Percentiles rank a stretch among this genome's conserved stretches.
These are phyloP conservation scores for Leptopilina clavipes DNA, from an alignment of 1,140 invertebrate species.

Conservation along the genomic window DNA sequence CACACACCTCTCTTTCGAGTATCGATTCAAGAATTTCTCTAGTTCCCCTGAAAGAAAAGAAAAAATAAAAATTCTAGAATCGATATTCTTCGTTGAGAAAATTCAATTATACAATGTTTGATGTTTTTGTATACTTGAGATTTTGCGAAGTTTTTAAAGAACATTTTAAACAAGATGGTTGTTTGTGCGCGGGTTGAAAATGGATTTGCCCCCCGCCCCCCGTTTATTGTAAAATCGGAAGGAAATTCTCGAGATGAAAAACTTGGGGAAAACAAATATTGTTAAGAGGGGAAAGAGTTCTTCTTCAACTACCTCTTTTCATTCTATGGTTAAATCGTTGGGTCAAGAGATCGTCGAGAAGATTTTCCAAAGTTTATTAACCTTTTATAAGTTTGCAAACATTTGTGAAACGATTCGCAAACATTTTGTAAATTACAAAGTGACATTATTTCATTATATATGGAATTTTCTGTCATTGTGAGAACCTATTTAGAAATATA, in stretches of 20 bases:
- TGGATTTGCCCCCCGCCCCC: no score
- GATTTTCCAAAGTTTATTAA: not conserved
- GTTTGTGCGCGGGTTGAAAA: not conserved
- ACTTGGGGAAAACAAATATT: slow-evolving; percentile 18
- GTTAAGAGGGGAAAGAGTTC: not conserved
- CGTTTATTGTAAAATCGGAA: not conserved
- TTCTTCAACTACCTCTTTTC: not conserved
- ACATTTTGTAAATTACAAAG: not conserved
- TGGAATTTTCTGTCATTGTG: no score
- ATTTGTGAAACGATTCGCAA: slow-evolving; percentile 4
- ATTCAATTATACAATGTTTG: not conserved
- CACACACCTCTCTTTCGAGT: not conserved
- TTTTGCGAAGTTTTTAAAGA: not conserved
- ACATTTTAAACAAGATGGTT: slow-evolving; percentile 2
- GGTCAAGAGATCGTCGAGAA: not conserved
- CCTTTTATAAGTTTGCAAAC: not conserved
- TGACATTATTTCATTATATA: no score
- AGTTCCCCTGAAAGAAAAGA: no score
- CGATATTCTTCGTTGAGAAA: not conserved
- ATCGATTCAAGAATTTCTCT: not conserved
- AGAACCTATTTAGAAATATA: no score
- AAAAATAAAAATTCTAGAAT: no score
- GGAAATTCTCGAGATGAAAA: not conserved
- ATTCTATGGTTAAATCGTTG: not conserved
- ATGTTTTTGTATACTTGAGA: not conserved